phyloP scores from a whole-genome alignment of 2,888 invertebrate genomes.

The Patella ulyssiponensis region DNA sequence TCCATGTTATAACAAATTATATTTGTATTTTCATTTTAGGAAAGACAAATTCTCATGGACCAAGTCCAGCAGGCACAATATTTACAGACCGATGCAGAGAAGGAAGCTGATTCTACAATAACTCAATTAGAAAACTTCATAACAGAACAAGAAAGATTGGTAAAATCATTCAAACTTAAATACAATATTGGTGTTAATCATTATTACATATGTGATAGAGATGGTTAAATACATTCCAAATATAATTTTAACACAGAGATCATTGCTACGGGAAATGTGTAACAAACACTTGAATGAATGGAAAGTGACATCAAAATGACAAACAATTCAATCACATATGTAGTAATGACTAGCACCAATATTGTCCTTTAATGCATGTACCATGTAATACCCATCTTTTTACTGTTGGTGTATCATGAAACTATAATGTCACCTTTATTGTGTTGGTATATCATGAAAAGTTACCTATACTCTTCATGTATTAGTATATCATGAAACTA shows the following conservation, averaged over 20 bases:
- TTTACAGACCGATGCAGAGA: slow-evolving; percentile 68
- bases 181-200: too few relatives aligned
- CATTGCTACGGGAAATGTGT: too few relatives aligned
- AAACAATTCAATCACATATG: too few relatives aligned
- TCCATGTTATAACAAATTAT: neutral
- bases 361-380: neutral
- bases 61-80: slow-evolving; percentile 66
- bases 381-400: neutral
- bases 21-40: slow-evolving; percentile 47
- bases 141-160: slow-evolving; percentile 69
- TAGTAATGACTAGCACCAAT: too few relatives aligned
- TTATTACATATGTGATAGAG: too few relatives aligned
- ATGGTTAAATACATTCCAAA: too few relatives aligned
- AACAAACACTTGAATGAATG: too few relatives aligned
- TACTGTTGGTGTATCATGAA: neutral
- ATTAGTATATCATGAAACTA: neutral
- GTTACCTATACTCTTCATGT: neutral
- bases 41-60: slow-evolving; percentile 63
- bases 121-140: slow-evolving; percentile 70
- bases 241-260: too few relatives aligned
- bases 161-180: slow-evolving; percentile 38
- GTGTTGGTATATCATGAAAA: neutral
- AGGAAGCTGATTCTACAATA: slow-evolving; percentile 69
- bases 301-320: too few relatives aligned
- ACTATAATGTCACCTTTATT: neutral